Conservation (phyloP, 1,140 invertebrate genomes). For the Drosophila auraria region DNA sequence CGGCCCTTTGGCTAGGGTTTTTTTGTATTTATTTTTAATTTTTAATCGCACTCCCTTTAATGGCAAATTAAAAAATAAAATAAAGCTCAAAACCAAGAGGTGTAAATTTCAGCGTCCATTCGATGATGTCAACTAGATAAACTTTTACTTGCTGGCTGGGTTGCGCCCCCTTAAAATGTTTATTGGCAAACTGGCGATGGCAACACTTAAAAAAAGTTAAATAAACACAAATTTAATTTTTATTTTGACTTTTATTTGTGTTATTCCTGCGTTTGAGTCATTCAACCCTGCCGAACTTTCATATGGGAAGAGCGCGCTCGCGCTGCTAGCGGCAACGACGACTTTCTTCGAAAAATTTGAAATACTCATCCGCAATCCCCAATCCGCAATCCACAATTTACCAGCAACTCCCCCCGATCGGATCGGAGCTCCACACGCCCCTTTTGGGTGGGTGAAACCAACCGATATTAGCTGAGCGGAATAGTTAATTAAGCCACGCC, state of each 20-base stretch:
- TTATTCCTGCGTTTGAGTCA: slow-evolving; percentile 68
- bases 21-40: slow-evolving; percentile 2
- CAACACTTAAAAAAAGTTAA: slow-evolving; percentile 17
- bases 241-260: slow-evolving; percentile 61
- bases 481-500: slow-evolving; percentile 69
- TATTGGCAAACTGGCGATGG: slow-evolving; percentile 33
- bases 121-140: slow-evolving; percentile 50
- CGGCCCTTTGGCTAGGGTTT: neutral
- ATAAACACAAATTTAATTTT: slow-evolving; percentile 38
- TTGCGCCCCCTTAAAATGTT: slow-evolving; percentile 42
- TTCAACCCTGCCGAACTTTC: slow-evolving; percentile 72
- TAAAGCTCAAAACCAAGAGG: neutral
- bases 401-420: slow-evolving; percentile 6
- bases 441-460: slow-evolving; percentile 77
- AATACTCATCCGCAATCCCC: slow-evolving; percentile 50
- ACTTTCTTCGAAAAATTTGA: slow-evolving; percentile 76
- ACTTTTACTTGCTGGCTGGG: slow-evolving; percentile 34
- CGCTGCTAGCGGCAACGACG: neutral
- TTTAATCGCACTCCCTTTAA: slow-evolving; percentile 46
- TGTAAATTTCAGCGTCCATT: slow-evolving; percentile 22
- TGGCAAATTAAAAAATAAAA: slow-evolving; percentile 55
- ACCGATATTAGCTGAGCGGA: slow-evolving; percentile 82
- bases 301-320: slow-evolving; percentile 31
- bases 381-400: slow-evolving; percentile 24
- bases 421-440: neutral